Evolutionary conservation across 2,888 invertebrate genomes (phyloP).

Genomic region (Agriopis leucophaearia): DNA sequence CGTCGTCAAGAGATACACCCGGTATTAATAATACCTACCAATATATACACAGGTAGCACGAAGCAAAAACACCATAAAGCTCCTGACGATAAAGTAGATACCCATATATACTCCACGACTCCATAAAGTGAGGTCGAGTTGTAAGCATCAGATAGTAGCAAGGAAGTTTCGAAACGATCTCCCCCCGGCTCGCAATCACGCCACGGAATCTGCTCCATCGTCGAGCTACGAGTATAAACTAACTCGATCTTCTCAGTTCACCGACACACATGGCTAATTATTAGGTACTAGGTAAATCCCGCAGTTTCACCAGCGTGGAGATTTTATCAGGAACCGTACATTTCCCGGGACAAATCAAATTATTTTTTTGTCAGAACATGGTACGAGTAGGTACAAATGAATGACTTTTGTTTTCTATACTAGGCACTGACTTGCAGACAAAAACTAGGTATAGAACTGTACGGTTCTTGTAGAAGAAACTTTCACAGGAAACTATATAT

Average conservation of each 20-base stretch:
- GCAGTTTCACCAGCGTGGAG: too few species aligned
- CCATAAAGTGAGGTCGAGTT: conserved; percentile 37
- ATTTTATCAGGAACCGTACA: too few species aligned
- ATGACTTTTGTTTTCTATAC: too few species aligned
- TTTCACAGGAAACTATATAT: too few species aligned
- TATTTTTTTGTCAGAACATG: too few species aligned
- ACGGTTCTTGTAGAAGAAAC: too few species aligned
- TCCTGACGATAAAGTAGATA: conserved; percentile 26
- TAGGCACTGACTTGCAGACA: too few species aligned
- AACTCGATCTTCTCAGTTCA: not conserved
- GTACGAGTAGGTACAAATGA: too few species aligned
- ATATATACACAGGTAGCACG: not conserved
- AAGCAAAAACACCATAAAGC: conserved; percentile 27
- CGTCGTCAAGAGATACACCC: too few species aligned
- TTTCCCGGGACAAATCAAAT: too few species aligned
- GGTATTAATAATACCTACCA: too few species aligned
- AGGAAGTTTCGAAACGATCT: conserved; percentile 37
- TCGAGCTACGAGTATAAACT: not conserved
- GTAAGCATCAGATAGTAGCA: conserved; percentile 37
- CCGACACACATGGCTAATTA: not conserved
- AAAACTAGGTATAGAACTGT: too few species aligned
- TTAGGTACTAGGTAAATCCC: not conserved
- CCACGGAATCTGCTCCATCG: conserved; percentile 13
- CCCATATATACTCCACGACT: conserved; percentile 21
- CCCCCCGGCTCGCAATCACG: conserved; percentile 23